Evolutionary conservation across 2,797 vertebrate species (phyloP).

Genomic region (Acanthopagrus latus): DNA sequence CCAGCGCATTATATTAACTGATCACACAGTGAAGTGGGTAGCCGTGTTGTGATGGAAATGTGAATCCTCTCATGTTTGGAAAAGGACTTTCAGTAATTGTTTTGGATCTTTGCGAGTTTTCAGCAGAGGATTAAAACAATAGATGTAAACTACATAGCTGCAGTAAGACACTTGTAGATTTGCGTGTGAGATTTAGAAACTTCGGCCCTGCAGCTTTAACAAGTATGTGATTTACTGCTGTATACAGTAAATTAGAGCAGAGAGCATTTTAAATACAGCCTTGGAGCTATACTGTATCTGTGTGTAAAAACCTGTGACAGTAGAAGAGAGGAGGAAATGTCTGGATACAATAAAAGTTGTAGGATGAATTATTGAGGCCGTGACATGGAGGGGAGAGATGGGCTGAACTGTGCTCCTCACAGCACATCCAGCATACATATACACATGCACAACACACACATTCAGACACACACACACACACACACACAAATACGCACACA

Average conservation of each 20-base stretch:
- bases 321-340: conserved; percentile 46
- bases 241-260: not conserved
- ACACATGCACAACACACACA: conserved; percentile 56
- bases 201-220: not conserved
- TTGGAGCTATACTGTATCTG: conserved; percentile 4
- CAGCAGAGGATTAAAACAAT: not conserved
- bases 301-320: conserved; percentile 22
- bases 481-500: conserved; percentile 11
- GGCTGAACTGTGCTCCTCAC: conserved; percentile 55
- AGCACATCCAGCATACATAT: conserved; percentile 60
- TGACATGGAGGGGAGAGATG: conserved; percentile 63
- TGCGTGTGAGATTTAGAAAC: not conserved
- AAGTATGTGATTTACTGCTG: not conserved
- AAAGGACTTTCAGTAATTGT: not conserved
- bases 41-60: no score
- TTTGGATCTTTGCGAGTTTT: not conserved
- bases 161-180: not conserved
- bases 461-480: conserved; percentile 40
- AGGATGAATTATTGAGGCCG: conserved; percentile 82
- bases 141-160: not conserved
- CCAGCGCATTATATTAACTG: no score
- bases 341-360: conserved; percentile 67
- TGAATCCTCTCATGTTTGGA: no score
- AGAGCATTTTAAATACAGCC: conserved; percentile 2
- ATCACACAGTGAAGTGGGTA: no score